Base-by-base conservation (phyloP, 1,140 invertebrate species). In the Bombus huntii region DNA sequence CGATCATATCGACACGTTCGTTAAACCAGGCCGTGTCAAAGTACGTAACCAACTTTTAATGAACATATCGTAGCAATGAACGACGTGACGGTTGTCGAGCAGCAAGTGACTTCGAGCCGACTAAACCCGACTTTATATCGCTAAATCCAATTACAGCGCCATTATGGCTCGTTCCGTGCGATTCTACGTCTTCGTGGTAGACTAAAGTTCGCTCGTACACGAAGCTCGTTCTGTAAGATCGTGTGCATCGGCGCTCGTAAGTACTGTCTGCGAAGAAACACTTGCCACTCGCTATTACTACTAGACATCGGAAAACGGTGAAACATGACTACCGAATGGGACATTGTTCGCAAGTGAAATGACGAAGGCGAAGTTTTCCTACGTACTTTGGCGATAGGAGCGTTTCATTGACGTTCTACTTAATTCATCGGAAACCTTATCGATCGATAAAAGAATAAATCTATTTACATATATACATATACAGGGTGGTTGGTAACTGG, bases 101-200 rank as follows among this genome's bases (percentile, higher is more conserved):
- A 31, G 80, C 53, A 42, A 77, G 81, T 77, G 34, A 22, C 34
- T 53, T 31, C 81, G 28, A 53, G 10, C 74, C n/a, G 28, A 34
- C 44, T 78, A 78, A 75, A 83, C 65, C 42, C 42, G 44, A 70
- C 65, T 70, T 83, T 83, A 83, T 83, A 78, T 66, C 74, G 62
- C 62, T 70, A 70, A 83, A 78, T 83, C 81, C 74, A 83, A 83
- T 83, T 83, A 83, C 44, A 22, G 53, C 37, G 13, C 62, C 44
- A 77, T 77, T 77, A 83, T 83, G 28, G 73, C 74, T 25, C 65
- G 74, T 83, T 83, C 62, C 34, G 12, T 34, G 62, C 65, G 28
- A 42, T 39, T 66, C 59, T 22, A 44, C 62, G 62, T 66, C 74
- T 70, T 70, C 81, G 65, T 8, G 44, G 59, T 62, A 10, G 10